Percentiles rank a stretch among this genome's conserved stretches.
Conservation (phyloP, 2,113 vertebrate species). For the Phasianus colchicus region DNA sequence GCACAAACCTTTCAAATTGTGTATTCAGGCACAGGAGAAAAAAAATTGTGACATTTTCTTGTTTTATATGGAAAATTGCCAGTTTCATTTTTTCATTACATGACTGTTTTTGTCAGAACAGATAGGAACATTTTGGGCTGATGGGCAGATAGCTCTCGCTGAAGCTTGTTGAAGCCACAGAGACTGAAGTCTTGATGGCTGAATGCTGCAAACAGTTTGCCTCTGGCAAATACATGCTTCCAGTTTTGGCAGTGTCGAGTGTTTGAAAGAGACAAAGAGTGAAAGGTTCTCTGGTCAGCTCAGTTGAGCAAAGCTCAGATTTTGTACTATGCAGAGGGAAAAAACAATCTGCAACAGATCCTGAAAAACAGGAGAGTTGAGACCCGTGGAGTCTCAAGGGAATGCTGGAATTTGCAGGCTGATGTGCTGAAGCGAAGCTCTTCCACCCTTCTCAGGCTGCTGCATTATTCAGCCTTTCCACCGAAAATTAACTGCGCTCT, state of each 20-base stretch:
- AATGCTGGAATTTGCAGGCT: background rate
- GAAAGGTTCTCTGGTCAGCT: conserved; percentile 47
- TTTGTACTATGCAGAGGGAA: background rate
- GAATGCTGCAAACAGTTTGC: conserved; percentile 59
- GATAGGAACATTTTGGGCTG: conserved; percentile 59
- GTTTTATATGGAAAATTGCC: conserved; percentile 51
- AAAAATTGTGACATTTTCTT: background rate
- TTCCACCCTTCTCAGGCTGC: background rate
- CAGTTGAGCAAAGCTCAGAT: background rate
- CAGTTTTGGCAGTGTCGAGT: conserved; percentile 48
- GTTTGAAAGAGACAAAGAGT: conserved; percentile 32
- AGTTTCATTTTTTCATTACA: conserved; percentile 47
- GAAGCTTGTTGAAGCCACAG: conserved; percentile 66
- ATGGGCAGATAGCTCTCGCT: conserved; percentile 60
- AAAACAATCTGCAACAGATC: background rate
- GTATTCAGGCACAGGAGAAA: background rate
- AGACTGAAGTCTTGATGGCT: conserved; percentile 46
- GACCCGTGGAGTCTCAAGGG: background rate
- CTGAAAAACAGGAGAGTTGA: background rate
- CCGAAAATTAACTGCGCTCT: background rate
- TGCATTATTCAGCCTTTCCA: background rate
- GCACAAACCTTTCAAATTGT: background rate
- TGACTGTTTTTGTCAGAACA: conserved; percentile 64
- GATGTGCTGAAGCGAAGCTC: background rate
- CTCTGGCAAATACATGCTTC: conserved; percentile 44